A percentile compares a stretch with the other conserved stretches of the same genome.
phyloP scores from a whole-genome alignment of 1,140 invertebrate species.

The Aricia agestis region DNA sequence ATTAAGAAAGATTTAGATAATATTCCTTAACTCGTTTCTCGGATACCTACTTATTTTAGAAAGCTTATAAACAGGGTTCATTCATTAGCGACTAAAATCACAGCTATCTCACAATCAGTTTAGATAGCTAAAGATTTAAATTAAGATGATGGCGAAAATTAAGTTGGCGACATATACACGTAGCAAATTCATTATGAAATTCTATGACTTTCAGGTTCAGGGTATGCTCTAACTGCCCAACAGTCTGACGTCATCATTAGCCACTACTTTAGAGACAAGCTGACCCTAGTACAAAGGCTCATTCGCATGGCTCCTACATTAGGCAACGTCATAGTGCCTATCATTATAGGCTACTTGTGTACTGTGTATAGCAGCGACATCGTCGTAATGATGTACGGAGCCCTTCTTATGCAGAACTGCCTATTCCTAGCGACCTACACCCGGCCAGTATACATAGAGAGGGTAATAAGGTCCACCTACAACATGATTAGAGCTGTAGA shows the following conservation, averaged over 20 bases:
- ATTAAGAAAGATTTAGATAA: too few relatives aligned
- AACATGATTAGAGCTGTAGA: constrained; percentile 65
- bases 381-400: constrained; percentile 64
- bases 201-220: constrained; percentile 43
- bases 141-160: too few relatives aligned
- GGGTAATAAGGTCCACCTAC: constrained; percentile 61
- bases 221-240: constrained; percentile 65
- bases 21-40: too few relatives aligned
- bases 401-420: constrained; percentile 69
- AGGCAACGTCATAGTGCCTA: constrained; percentile 56
- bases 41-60: too few relatives aligned
- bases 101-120: too few relatives aligned
- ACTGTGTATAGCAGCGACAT: constrained; percentile 48
- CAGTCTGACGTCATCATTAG: constrained; percentile 71
- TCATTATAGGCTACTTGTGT: constrained; percentile 58
- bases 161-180: too few relatives aligned
- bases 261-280: constrained; percentile 68
- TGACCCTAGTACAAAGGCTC: constrained; percentile 56
- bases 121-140: too few relatives aligned
- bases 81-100: too few relatives aligned
- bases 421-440: constrained; percentile 60
- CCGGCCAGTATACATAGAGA: constrained; percentile 66
- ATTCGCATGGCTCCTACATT: constrained; percentile 61
- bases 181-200: too few relatives aligned
- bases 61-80: too few relatives aligned